phyloP scores from a whole-genome alignment of 1,140 invertebrate species.

The Euura saliciscinereae region DNA sequence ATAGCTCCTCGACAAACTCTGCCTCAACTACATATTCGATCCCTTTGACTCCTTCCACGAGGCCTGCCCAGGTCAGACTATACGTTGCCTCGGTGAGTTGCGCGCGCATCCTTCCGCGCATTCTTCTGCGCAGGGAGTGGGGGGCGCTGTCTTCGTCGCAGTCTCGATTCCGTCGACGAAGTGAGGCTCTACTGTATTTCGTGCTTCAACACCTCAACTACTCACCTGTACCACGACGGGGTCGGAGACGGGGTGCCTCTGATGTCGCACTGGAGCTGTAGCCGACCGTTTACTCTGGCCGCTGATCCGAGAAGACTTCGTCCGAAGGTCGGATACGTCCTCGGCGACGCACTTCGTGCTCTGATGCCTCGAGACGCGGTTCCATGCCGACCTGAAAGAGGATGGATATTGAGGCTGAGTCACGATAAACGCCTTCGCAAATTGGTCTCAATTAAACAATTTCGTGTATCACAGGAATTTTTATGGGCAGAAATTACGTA shows the following conservation, averaged over 20 bases:
- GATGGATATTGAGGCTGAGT: neutral
- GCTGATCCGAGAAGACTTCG: slow-evolving; percentile 53
- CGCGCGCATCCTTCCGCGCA: too few species aligned
- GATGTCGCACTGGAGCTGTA: slow-evolving; percentile 63
- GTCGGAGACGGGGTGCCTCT: slow-evolving; percentile 63
- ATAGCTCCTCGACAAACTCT: too few species aligned
- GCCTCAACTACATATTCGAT: too few species aligned
- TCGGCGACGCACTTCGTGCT: slow-evolving; percentile 54
- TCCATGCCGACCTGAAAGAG: slow-evolving; percentile 43
- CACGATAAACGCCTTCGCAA: neutral
- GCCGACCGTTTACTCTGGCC: slow-evolving; percentile 59
- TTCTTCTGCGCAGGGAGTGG: too few species aligned
- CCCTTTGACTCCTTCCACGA: too few species aligned
- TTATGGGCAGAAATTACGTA: too few species aligned
- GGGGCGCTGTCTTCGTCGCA: too few species aligned
- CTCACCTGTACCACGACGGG: slow-evolving; percentile 66
- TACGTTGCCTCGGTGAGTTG: too few species aligned
- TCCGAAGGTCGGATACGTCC: slow-evolving; percentile 54
- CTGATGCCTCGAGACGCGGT: slow-evolving; percentile 49
- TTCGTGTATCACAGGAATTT: neutral
- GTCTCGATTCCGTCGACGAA: too few species aligned
- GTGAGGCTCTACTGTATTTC: too few species aligned
- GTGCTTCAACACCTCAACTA: neutral
- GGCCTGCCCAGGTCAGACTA: too few species aligned
- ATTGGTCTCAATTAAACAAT: neutral